Evolutionary conservation across 92 coral and sea anemone species (phyloP), one percentile per base, ranked within the genome.

Genomic region (Heteractis magnifica): DNA sequence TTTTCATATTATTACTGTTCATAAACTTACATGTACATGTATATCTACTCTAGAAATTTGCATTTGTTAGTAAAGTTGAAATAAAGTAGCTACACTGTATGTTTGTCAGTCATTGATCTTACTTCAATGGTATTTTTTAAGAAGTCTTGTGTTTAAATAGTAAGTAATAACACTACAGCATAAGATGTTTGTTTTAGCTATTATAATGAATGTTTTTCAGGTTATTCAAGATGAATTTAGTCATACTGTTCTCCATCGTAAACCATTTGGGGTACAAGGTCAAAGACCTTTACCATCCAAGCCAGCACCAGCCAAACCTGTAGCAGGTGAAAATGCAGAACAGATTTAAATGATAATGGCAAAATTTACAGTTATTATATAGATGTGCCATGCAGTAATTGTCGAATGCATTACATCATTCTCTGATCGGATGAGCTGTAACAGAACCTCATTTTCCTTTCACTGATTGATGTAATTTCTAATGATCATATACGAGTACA

Each of bases 171-270:
- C n/a, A n/a, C 70, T 18, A 18, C 7, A 18, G 23, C 20, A 0
- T 3, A 16, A 13, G 14, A 13, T 59, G 65, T 59, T 59, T 10
- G 23, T 68, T 26, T 21, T 20, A 41, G 14, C 26, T 5, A 19
- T 68, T 68, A 14, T n/a, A n/a, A n/a, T 49, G 73, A 15, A 50
- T 82, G 4, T 9, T 18, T 50, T 44, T 48, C 60, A 96, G 98
- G 93, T 96, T 14, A 89, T 92, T 76, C 94, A 90, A 15, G 94
- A 91, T 78, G 99, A 96, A 87, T 94, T 94, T 74, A 94, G 99
- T 79, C 99, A 96, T 59, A 94, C 99, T 8, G 99, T 96, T 70
- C 84, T 96, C n/a, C 99, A 96, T 84, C 98, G 97, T 15, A 94
- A 89, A 75, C 94, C 99, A 13, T 86, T 95, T 78, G 95, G 90